Percentiles rank a stretch among this genome's conserved stretches.
Conservation (phyloP, 2,888 invertebrate genomes). For the Podabrus alpinus region DNA sequence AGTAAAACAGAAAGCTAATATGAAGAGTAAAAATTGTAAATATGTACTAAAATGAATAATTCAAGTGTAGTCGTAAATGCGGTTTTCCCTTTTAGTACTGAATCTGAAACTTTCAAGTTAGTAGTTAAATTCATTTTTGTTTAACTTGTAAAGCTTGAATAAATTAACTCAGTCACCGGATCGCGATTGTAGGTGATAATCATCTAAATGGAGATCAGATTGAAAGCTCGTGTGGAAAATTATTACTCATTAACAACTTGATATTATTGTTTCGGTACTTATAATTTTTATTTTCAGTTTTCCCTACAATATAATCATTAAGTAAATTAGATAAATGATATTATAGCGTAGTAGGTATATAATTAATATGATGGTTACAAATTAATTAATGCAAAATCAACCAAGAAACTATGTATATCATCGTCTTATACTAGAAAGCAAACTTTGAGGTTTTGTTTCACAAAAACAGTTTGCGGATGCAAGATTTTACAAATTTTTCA, state of each 20-base stretch:
- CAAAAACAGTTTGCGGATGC: too few species aligned
- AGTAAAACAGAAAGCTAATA: not conserved
- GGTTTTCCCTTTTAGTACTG: not conserved
- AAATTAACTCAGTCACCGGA: not conserved
- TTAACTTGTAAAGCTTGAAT: not conserved
- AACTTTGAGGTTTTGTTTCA: too few species aligned
- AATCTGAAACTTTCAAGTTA: not conserved
- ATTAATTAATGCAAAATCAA: too few species aligned
- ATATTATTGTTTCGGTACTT: not conserved
- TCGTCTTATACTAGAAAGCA: too few species aligned
- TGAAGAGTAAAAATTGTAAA: not conserved
- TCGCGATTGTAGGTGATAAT: not conserved
- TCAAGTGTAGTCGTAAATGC: not conserved
- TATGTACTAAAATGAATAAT: not conserved
- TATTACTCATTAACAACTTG: not conserved
- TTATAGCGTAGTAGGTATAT: too few species aligned
- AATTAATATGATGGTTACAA: too few species aligned
- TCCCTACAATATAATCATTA: not conserved
- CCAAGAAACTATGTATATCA: too few species aligned
- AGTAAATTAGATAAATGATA: not conserved
- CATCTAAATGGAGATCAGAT: not conserved
- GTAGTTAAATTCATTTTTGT: not conserved
- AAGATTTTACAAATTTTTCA: too few species aligned
- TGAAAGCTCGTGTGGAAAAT: not conserved
- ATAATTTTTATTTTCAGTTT: not conserved